Base-by-base conservation (phyloP, 2,888 invertebrate species). In the Drosophila acutilabella region DNA sequence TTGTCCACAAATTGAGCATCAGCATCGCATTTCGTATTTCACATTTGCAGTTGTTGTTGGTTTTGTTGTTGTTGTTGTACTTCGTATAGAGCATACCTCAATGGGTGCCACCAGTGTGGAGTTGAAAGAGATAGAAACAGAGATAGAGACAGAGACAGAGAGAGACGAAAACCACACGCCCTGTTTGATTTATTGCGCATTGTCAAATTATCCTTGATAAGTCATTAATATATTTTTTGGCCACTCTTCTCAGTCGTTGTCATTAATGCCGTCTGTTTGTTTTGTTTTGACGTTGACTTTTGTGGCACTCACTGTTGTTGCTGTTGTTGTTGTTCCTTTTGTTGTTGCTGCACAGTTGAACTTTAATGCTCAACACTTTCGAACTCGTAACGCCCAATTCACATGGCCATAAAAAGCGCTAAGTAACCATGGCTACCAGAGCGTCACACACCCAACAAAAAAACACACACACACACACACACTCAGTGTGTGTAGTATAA, bases 141-240 rank as follows among this genome's bases (percentile, higher is more conserved):
- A 54, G 38, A 26, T 38, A 23, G 44, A 16, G 3, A 18, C n/a
- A 41, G 20, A 48, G 42, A 36, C 16, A n/a, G 48, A 54, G n/a
- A 60, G 58, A 40, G n/a, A 26, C n/a, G 52, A 20, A 53, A 81
- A 65, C 69, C 88, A 81, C 81, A 85, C 82, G 76, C 83, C 84
- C 71, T 67, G 84, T 73, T 90, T 91, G 92, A 91, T 92, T 91
- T 91, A 91, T 91, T 81, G 90, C 89, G 80, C 83, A 87, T 88
- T 92, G 91, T 91, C 92, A 91, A 91, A 92, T 91, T 92, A 91
- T 91, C 91, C 92, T 91, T 92, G 92, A 91, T 91, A 91, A 91
- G 92, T 92, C 92, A 91, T 91, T 92, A 91, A 91, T 91, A 91
- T 91, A 78, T 80, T 85, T 88, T 83, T 80, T 80, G 88, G 83